Evolutionary conservation across 2,888 invertebrate species (phyloP).

Genomic region (Agriopis aurantiaria): DNA sequence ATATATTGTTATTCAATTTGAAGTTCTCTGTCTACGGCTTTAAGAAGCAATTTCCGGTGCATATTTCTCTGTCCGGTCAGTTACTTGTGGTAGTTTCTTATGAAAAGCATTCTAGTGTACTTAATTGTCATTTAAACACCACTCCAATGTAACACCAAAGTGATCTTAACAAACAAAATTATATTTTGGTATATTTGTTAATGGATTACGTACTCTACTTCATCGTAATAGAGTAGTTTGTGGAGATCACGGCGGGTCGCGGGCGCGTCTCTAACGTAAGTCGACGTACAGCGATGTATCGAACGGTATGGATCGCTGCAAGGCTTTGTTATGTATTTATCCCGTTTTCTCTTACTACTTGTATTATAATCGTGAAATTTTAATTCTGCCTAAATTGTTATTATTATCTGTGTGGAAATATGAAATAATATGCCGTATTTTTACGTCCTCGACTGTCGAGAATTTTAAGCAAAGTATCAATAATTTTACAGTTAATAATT

Average conservation of each 20-base stretch:
- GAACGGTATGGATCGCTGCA: constrained; percentile 38
- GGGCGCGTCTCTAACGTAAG: constrained; percentile 44
- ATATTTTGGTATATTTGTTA: constrained; percentile 29
- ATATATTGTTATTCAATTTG: not conserved
- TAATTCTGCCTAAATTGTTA: constrained; percentile 25
- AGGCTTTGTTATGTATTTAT: constrained; percentile 53
- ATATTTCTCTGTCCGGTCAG: not conserved
- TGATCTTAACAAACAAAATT: constrained; percentile 17
- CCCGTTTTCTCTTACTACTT: constrained; percentile 52
- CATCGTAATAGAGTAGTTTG: constrained; percentile 34
- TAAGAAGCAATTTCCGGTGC: not conserved
- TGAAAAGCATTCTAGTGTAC: constrained; percentile 24
- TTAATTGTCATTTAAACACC: constrained; percentile 26
- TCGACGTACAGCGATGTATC: constrained; percentile 52
- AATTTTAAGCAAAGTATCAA: not conserved
- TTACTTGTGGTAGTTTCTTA: constrained; percentile 4
- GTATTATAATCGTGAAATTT: constrained; percentile 51
- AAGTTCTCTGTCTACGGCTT: not conserved
- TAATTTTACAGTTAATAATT: constrained; percentile 19
- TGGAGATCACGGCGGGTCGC: constrained; percentile 44
- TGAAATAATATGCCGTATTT: constrained; percentile 32
- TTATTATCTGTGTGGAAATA: constrained; percentile 38
- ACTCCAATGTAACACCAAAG: constrained; percentile 1
- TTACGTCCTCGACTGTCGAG: constrained; percentile 13
- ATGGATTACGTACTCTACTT: constrained; percentile 31